A percentile compares a stretch with the other conserved stretches of the same genome.
Conservation (phyloP, 2,797 vertebrate species). For the Psittacula echo region DNA sequence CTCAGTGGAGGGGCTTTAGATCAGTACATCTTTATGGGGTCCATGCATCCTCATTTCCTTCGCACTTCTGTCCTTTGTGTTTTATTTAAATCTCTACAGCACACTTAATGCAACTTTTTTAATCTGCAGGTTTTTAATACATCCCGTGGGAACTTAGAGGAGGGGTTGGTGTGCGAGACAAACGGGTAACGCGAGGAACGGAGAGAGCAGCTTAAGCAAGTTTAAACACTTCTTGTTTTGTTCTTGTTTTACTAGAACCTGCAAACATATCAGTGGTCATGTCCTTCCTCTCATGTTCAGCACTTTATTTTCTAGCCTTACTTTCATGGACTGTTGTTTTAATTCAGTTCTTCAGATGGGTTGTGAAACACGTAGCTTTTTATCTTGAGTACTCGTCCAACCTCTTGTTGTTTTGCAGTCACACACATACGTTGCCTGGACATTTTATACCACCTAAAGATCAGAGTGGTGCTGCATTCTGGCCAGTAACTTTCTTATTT, state of each 20-base stretch:
- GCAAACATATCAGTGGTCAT: constrained; percentile 68
- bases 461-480: constrained; percentile 94
- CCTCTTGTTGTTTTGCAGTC: constrained; percentile 87
- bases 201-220: constrained; percentile 65
- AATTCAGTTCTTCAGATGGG: constrained; percentile 78
- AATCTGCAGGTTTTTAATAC: constrained; percentile 80
- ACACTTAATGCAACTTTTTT: constrained; percentile 82
- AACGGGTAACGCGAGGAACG: constrained; percentile 74
- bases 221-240: constrained; percentile 65
- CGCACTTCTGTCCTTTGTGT: constrained; percentile 70
- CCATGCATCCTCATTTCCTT: constrained; percentile 79
- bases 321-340: constrained; percentile 79
- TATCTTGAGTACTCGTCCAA: constrained; percentile 84
- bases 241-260: constrained; percentile 75
- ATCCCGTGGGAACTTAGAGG: constrained; percentile 76
- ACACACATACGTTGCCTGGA: constrained; percentile 95
- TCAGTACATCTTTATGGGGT: constrained; percentile 70
- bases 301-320: constrained; percentile 86
- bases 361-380: constrained; percentile 81
- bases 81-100: constrained; percentile 76
- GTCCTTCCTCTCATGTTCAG: constrained; percentile 79
- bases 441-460: constrained; percentile 91
- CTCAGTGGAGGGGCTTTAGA: constrained; percentile 77
- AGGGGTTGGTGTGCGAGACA: constrained; percentile 70
- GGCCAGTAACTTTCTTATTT: constrained; percentile 99